A percentile compares a stretch with the other conserved stretches of the same genome.
These are phyloP conservation scores for Chrysolina haemoptera DNA, from an alignment of 2,888 invertebrate species.

Conservation along the genomic window DNA sequence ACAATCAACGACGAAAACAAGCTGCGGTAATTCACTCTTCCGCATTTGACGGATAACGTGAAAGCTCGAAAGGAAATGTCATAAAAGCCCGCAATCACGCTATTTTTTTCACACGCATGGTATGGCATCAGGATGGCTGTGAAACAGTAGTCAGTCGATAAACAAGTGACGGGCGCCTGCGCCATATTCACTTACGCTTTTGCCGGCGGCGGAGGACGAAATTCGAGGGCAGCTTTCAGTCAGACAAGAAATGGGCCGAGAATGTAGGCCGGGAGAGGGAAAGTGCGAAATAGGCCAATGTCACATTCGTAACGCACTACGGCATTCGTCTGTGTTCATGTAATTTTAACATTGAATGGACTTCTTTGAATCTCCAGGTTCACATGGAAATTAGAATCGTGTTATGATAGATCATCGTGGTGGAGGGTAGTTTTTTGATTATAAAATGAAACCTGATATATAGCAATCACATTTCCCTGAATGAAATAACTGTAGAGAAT, in stretches of 20 bases:
- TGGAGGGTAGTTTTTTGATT: too few species aligned
- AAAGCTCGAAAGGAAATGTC: slow-evolving; percentile 52
- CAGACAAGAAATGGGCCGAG: slow-evolving; percentile 26
- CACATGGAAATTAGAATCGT: too few species aligned
- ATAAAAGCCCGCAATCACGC: slow-evolving; percentile 49
- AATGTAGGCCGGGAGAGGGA: slow-evolving; percentile 28
- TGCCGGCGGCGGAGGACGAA: slow-evolving; percentile 25
- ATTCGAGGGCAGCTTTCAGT: background rate
- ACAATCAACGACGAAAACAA: slow-evolving; percentile 33
- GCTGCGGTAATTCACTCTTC: slow-evolving; percentile 40
- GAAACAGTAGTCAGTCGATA: slow-evolving; percentile 55
- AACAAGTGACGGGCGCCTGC: slow-evolving; percentile 55
- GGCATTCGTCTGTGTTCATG: background rate
- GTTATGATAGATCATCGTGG: too few species aligned
- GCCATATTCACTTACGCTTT: slow-evolving; percentile 36
- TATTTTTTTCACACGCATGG: slow-evolving; percentile 34
- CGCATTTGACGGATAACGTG: slow-evolving; percentile 41
- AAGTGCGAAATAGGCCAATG: slow-evolving; percentile 38
- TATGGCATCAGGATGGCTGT: slow-evolving; percentile 32
- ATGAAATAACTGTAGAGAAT: too few species aligned
- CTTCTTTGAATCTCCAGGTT: too few species aligned
- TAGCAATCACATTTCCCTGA: too few species aligned
- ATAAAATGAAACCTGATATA: too few species aligned
- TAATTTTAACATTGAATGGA: too few species aligned
- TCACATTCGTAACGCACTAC: background rate